phyloP scores from a whole-genome alignment of 2,888 invertebrate genomes.

The Pterostichus niger region DNA sequence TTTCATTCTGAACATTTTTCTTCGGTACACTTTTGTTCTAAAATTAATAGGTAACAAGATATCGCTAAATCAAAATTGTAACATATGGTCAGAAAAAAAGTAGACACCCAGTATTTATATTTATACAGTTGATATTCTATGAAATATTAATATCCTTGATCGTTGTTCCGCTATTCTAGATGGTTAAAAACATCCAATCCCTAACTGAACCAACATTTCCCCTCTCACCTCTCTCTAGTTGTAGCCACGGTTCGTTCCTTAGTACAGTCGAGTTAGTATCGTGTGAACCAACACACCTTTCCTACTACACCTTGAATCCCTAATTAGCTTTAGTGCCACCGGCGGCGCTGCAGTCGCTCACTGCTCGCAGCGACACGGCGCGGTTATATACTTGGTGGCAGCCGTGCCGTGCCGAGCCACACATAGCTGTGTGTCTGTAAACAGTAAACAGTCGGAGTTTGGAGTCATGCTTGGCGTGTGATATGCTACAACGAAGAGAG shows the following conservation, averaged over 20 bases:
- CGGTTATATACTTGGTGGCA: slow-evolving; percentile 49
- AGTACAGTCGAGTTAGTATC: neutral
- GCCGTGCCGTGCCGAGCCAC: slow-evolving; percentile 40
- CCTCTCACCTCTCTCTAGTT: neutral
- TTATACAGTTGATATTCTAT: too few species aligned
- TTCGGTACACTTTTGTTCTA: too few species aligned
- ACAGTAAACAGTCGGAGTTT: neutral
- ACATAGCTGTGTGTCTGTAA: slow-evolving; percentile 7
- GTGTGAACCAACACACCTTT: slow-evolving; percentile 59
- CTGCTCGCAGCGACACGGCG: slow-evolving; percentile 15
- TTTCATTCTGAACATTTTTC: too few species aligned
- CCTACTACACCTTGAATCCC: slow-evolving; percentile 48
- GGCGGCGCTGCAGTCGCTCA: neutral
- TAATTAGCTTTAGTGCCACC: slow-evolving; percentile 42
- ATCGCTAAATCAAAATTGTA: too few species aligned
- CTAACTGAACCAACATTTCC: neutral
- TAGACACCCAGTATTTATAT: too few species aligned
- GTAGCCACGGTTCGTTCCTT: too few species aligned
- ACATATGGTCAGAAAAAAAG: too few species aligned
- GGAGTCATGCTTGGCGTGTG: neutral
- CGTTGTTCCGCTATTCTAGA: neutral
- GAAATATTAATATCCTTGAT: neutral
- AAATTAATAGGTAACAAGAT: too few species aligned
- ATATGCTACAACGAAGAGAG: slow-evolving; percentile 3
- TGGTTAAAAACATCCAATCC: slow-evolving; percentile 11